Base-by-base conservation (phyloP, 2,797 vertebrate genomes). In the Monodelphis domestica region DNA sequence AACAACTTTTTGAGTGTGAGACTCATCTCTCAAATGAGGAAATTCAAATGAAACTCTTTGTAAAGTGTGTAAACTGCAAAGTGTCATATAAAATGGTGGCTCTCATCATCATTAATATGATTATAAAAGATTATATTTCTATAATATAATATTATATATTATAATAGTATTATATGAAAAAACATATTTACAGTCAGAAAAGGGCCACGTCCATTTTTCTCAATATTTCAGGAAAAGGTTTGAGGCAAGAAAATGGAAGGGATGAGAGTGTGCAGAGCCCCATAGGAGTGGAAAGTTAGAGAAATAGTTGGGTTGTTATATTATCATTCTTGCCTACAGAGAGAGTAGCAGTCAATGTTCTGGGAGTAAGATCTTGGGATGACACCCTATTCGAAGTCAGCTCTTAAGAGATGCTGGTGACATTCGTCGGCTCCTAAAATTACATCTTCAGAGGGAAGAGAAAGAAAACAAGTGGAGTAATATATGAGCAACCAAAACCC, bases 341-440 rank as follows among this genome's bases (percentile, higher is more conserved):
- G 91, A 97, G 93, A 93, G 95, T 96, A 91, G 95, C 96, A 90
- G 54, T 93, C 91, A 87, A 10, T 88, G 92, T 96, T 96, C 45
- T 92, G 95, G 92, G 96, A 89, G 90, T 95, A 93, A 91, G 88
- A 94, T 97, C 91, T 97, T 96, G 38, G 95, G 97, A 96, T 97
- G 95, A 95, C 96, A 93, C 95, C 96, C 93, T 97, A 97, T 89
- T 97, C 97, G 90, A 95, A 97, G 93, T 87, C 88, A 87, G 84
- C 96, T 96, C 93, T 98, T 92, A 0, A 96, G 96, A 92, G 92
- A 26, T 91, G 94, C 92, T 93, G 89, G 92, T 95, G 97, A 97
- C 5, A 56, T 30, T 70, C 4, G 30, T 97, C 97, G 30, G 54
- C 89, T 96, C 94, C 91, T 78, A 91, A 97, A 95, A 97, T 97